phyloP scores from a whole-genome alignment of 30 jellyfish, hydroid and myxozoan species.

The Hydractinia symbiolongicarpus region DNA sequence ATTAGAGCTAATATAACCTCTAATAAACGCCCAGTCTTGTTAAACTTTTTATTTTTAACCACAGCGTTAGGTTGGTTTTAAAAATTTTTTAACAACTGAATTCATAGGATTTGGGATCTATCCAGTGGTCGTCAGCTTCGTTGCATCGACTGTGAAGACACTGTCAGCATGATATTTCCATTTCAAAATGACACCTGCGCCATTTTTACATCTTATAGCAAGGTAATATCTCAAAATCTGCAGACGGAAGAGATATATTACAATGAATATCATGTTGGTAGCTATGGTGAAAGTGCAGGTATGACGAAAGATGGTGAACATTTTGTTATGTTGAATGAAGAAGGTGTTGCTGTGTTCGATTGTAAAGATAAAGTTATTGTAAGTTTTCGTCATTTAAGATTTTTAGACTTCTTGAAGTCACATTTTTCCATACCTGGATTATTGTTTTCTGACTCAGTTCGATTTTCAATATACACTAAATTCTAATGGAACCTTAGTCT shows the following conservation, averaged over 20 bases:
- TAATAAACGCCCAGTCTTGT: no score
- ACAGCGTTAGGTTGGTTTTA: no score
- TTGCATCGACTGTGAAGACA: conserved; percentile 25
- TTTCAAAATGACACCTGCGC: conserved; percentile 45
- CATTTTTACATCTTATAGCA: conserved; percentile 37
- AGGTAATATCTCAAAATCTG: conserved; percentile 38
- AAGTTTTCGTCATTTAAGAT: conserved; percentile 4
- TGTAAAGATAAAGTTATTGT: conserved; percentile 42
- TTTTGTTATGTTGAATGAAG: conserved; percentile 44
- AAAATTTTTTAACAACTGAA: background rate
- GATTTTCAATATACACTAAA: no score
- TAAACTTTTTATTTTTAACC: no score
- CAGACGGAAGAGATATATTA: conserved; percentile 59
- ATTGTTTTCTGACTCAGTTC: no score
- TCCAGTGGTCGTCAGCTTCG: conserved; percentile 47
- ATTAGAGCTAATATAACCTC: no score
- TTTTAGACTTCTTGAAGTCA: no score
- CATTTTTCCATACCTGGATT: no score
- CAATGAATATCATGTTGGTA: conserved; percentile 16
- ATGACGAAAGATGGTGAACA: conserved; percentile 37
- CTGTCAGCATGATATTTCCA: conserved; percentile 10
- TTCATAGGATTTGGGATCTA: conserved; percentile 64
- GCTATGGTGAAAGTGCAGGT: conserved; percentile 42
- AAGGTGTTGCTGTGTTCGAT: conserved; percentile 45
- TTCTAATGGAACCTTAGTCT: no score